Evolutionary conservation across 2,113 vertebrate species (phyloP).

Genomic region (Paradoxurus hermaphroditus): DNA sequence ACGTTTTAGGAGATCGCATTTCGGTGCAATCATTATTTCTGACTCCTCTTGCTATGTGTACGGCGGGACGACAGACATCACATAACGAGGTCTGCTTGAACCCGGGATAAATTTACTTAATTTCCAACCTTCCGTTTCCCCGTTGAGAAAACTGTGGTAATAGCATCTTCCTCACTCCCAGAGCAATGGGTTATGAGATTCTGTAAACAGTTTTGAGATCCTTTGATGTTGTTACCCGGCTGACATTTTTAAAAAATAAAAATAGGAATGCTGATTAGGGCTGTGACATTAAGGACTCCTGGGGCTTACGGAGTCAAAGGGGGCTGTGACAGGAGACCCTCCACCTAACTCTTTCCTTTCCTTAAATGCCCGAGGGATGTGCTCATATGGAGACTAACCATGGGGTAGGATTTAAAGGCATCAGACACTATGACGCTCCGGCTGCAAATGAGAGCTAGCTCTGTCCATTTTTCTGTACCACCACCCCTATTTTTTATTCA

Average conservation of each 20-base stretch:
- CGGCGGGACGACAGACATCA: not conserved
- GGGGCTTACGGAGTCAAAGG: not conserved
- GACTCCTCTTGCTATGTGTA: conserved; percentile 19
- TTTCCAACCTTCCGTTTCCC: conserved; percentile 36
- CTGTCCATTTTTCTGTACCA: not conserved
- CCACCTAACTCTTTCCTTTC: not conserved
- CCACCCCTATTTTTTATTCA: not conserved
- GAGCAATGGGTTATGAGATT: not conserved
- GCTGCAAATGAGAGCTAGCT: not conserved
- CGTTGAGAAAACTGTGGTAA: conserved; percentile 33
- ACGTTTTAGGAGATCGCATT: conserved; percentile 45
- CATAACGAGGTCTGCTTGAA: conserved; percentile 7
- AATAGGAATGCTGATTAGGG: not conserved
- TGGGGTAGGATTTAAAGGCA: not conserved
- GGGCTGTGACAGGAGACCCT: not conserved
- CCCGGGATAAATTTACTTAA: not conserved
- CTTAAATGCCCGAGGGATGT: not conserved
- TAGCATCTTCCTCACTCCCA: not conserved
- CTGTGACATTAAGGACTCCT: not conserved
- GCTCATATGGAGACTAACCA: not conserved
- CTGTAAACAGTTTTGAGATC: conserved; percentile 15
- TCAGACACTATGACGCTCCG: not conserved
- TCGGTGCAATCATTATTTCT: conserved; percentile 28
- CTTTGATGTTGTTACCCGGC: not conserved
- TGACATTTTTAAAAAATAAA: not conserved